Percentiles rank a stretch among this genome's conserved stretches.
Evolutionary conservation across 2,113 vertebrate genomes (phyloP).

Genomic region (Guaruba guarouba): DNA sequence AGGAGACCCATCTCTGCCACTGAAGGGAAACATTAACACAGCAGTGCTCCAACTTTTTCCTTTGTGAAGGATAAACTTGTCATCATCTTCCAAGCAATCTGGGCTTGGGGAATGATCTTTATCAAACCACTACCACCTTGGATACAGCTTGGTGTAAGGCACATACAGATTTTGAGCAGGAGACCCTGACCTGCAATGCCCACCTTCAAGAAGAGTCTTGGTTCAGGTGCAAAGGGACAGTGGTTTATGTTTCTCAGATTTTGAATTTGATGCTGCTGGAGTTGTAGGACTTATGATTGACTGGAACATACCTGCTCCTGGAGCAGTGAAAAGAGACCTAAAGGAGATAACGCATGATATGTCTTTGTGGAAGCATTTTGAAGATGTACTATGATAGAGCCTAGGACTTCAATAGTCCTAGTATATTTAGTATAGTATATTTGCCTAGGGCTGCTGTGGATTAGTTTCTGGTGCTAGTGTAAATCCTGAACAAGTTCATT

Average conservation of each 20-base stretch:
- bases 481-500: neutral
- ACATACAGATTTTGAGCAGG: neutral
- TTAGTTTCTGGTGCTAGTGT: neutral
- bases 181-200: fast-evolving
- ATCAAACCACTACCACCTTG: neutral
- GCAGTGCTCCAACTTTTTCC: neutral
- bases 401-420: neutral
- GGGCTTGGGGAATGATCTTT: neutral
- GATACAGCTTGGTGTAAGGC: neutral
- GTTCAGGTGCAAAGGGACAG: neutral
- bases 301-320: neutral
- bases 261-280: neutral
- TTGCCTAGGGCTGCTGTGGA: neutral
- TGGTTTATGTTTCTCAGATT: neutral
- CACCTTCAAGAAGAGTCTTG: neutral
- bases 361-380: neutral
- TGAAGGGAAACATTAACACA: neutral
- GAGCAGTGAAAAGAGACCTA: neutral
- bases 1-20: neutral
- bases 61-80: neutral
- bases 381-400: neutral
- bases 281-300: neutral
- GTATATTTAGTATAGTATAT: neutral
- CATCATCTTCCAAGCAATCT: neutral
- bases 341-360: neutral